Percentiles rank a stretch among this genome's conserved stretches.
Conservation (phyloP, 2,888 invertebrate species). For the Lasioglossum morio region DNA sequence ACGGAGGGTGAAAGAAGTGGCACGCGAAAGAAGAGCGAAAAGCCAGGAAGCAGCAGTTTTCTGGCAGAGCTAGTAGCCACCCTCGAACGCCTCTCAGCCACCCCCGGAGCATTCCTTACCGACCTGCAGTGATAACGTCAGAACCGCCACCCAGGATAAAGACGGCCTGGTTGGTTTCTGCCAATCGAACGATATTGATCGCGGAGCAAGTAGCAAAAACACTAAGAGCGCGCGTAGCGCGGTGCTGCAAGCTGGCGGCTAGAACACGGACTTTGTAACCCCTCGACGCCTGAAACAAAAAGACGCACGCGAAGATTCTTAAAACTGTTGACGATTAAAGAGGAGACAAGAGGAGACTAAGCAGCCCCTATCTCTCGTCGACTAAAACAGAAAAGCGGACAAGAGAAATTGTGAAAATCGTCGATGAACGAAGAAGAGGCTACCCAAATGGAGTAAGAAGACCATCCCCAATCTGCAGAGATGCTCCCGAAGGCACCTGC, state of each 20-base stretch:
- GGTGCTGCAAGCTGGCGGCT: conserved; percentile 71
- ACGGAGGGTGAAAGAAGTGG: conserved; percentile 65
- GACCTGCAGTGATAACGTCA: conserved; percentile 63
- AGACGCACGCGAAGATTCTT: neutral
- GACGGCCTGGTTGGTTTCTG: conserved; percentile 6
- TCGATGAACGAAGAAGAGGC: neutral
- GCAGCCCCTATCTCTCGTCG: neutral
- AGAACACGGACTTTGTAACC: conserved; percentile 21
- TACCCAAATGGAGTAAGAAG: neutral
- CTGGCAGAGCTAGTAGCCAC: conserved; percentile 29
- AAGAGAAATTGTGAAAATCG: neutral
- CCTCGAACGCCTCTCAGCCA: conserved; percentile 7
- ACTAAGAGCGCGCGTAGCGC: conserved; percentile 34
- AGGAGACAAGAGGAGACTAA: neutral
- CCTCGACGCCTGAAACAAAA: neutral
- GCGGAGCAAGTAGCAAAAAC: conserved; percentile 24
- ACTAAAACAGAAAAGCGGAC: neutral
- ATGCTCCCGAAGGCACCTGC: neutral
- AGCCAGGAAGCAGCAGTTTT: conserved; percentile 53
- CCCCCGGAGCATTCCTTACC: conserved; percentile 55
- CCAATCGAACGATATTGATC: conserved; percentile 57
- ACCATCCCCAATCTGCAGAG: neutral
- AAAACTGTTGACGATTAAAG: neutral
- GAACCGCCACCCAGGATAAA: conserved; percentile 54
- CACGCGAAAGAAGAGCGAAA: conserved; percentile 56